These are phyloP conservation scores for Cerastis rubricosa DNA, from an alignment of 2,888 invertebrate genomes.

Conservation along the genomic window DNA sequence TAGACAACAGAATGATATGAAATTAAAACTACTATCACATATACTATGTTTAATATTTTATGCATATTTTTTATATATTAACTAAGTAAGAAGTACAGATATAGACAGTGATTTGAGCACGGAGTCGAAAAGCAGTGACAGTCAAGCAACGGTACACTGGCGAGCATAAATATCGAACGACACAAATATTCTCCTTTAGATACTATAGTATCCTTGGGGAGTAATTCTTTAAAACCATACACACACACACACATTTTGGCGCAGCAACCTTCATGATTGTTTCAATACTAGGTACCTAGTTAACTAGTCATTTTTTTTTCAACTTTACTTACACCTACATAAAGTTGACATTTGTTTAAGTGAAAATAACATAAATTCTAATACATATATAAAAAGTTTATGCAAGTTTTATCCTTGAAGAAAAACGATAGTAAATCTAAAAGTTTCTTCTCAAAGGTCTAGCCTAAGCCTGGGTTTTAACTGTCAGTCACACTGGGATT, in stretches of 20 bases:
- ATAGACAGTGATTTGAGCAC: slow-evolving; percentile 62
- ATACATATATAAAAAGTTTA: neutral
- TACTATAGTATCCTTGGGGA: too few relatives aligned
- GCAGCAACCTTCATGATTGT: neutral
- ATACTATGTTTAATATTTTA: slow-evolving; percentile 49
- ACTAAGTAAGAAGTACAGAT: slow-evolving; percentile 38
- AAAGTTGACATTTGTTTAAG: neutral
- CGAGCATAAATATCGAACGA: slow-evolving; percentile 62
- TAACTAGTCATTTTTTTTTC: neutral
- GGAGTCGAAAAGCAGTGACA: slow-evolving; percentile 65
- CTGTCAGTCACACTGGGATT: slow-evolving; percentile 29
- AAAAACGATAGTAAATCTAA: slow-evolving; percentile 33
- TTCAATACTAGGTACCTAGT: neutral
- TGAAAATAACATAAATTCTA: neutral
- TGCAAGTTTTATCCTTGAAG: slow-evolving; percentile 35
- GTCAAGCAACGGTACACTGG: slow-evolving; percentile 60
- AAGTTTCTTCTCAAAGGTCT: slow-evolving; percentile 32
- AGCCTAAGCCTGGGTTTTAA: slow-evolving; percentile 29
- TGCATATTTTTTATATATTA: slow-evolving; percentile 36
- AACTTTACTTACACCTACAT: neutral
- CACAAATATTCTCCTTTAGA: neutral
- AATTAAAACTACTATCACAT: slow-evolving; percentile 69
- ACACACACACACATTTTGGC: neutral
- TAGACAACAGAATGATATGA: slow-evolving; percentile 55
- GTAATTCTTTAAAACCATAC: neutral